phyloP scores from a whole-genome alignment of 2,888 invertebrate genomes.

The Eupeodes luniger region DNA sequence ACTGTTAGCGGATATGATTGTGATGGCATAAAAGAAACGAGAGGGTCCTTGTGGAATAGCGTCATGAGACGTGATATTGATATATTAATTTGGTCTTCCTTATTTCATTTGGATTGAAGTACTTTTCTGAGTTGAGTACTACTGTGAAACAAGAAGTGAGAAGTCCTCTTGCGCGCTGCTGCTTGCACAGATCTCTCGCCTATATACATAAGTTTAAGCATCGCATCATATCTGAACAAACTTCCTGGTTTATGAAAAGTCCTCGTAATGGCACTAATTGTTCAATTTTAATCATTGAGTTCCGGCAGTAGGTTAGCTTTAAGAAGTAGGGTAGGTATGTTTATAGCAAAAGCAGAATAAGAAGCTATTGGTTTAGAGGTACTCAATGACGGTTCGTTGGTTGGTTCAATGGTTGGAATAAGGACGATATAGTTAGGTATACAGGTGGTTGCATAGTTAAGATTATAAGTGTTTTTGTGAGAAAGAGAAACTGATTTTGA shows the following conservation, averaged over 20 bases:
- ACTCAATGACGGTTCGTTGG: background rate
- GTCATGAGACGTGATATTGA: constrained; percentile 57
- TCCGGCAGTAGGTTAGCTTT: constrained; percentile 28
- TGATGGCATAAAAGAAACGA: background rate
- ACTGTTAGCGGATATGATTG: constrained; percentile 14
- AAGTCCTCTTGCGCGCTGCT: background rate
- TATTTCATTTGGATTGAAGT: constrained; percentile 53
- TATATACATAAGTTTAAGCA: background rate
- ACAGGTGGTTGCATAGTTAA: background rate
- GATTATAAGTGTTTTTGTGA: background rate
- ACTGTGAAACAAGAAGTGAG: constrained; percentile 2
- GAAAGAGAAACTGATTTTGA: background rate
- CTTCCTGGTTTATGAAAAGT: constrained; percentile 40
- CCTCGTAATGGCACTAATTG: constrained; percentile 65
- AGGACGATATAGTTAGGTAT: background rate
- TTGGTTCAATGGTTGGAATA: background rate
- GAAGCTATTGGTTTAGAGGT: background rate
- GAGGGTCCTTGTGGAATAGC: constrained; percentile 10
- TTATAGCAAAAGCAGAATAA: too few species aligned
- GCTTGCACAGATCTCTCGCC: background rate
- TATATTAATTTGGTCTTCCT: constrained; percentile 71
- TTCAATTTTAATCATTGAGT: constrained; percentile 71
- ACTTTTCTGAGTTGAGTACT: constrained; percentile 16
- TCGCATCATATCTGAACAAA: constrained; percentile 33
- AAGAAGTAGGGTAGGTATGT: too few species aligned